Evolutionary conservation across 2,797 vertebrate species (phyloP), one percentile per base, ranked within the genome.

Genomic region (Peromyscus nudipes): DNA sequence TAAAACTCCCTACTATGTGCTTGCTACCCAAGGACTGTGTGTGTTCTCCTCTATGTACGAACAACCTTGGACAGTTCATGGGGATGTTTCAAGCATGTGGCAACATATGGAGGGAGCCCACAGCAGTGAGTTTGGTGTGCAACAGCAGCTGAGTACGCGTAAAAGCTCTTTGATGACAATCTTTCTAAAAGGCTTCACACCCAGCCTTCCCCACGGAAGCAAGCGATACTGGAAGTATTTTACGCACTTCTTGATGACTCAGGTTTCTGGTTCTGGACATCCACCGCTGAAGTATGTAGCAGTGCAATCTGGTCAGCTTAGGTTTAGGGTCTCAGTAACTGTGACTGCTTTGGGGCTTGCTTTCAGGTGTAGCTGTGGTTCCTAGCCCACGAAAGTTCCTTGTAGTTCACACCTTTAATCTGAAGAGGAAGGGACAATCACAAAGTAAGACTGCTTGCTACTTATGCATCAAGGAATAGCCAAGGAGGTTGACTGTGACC

Each of bases 21-120:
- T 17, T 49, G 5, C 0, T 49, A 8, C 8, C 1, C 49, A 11
- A 34, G 82, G 55, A n/a, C 64, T 27, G 6, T 1, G 16, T 8
- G 6, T 17, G 0, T 49, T n/a, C n/a, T 60, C n/a, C 25, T 64
- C 2, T 6, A 1, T 4, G 2, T 25, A 12, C 65, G n/a, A n/a
- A 25, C n/a, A 2, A 17, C 29, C 6, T 31, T 1, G 37, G 57
- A n/a, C 67, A 6, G 4, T 6, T 0, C 4, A 25, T 4, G 19
- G 23, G 8, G 71, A 37, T 19, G 0, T 31, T 79, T 52, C 37
- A 19, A 43, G 40, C 27, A 0, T 0, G 0, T 0, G 7, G 0
- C 0, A 3, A 6, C 13, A 6, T 27, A 1, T 0, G 4, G n/a
- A 75, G 21, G 7, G 49, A 34, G 46, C 52, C 43, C 23, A 4